Evolutionary conservation across 2,888 invertebrate species (phyloP).

Genomic region (Fragum sueziense): DNA sequence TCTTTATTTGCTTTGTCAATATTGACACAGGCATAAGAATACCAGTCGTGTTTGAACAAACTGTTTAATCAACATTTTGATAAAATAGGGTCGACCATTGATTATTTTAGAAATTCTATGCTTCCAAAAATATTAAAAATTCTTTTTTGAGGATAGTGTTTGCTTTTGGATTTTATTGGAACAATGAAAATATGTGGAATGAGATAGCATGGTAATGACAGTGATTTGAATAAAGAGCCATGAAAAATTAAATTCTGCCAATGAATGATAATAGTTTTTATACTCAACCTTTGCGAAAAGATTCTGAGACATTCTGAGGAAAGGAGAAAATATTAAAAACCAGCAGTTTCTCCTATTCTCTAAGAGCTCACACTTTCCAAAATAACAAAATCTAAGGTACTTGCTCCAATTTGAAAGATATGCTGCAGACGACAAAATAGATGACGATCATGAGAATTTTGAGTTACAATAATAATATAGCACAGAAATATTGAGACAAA

Average conservation of each 20-base stretch:
- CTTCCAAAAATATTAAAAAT: conserved; percentile 53
- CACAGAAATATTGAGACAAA: too few species aligned
- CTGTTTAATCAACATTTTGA: conserved; percentile 59
- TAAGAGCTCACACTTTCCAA: too few species aligned
- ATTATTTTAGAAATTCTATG: conserved; percentile 63
- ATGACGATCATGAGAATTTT: too few species aligned
- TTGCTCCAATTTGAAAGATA: too few species aligned
- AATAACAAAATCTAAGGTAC: too few species aligned
- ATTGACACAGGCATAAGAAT: conserved; percentile 59
- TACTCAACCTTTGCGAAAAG: background rate
- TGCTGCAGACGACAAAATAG: too few species aligned
- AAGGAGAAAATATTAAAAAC: background rate
- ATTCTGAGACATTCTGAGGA: background rate
- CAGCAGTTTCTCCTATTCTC: conserved; percentile 7
- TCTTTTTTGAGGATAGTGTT: background rate
- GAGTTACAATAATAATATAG: too few species aligned
- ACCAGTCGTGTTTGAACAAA: conserved; percentile 54
- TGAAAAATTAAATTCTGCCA: too few species aligned
- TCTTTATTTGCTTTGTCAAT: conserved; percentile 60
- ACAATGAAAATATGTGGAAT: background rate
- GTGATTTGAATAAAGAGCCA: too few species aligned
- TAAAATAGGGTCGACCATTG: conserved; percentile 50
- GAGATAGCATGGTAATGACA: background rate
- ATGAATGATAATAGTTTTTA: too few species aligned
- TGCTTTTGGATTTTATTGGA: conserved; percentile 7